Conservation (phyloP, 2,797 vertebrate genomes). For the Myripristis murdjan region DNA sequence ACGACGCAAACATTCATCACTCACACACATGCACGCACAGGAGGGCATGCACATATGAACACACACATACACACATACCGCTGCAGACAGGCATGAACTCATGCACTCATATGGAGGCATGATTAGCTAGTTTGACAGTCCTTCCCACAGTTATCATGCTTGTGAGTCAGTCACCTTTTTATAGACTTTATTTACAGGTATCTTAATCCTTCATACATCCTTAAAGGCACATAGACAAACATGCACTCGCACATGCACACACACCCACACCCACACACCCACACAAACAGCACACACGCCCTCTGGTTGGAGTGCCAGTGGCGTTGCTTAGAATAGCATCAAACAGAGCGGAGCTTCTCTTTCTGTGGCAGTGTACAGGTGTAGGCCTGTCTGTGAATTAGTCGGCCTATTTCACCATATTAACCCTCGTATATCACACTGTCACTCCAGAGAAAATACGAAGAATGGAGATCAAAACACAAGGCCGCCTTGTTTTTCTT, state of each 20-base stretch:
- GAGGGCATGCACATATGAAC: constrained; percentile 6
- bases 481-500: constrained; percentile 42
- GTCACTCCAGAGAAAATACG: constrained; percentile 69
- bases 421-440: constrained; percentile 75
- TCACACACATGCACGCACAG: constrained; percentile 19
- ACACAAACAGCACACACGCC: constrained; percentile 29
- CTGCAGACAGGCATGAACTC: constrained; percentile 10
- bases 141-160: constrained; percentile 41
- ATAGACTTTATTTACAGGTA: constrained; percentile 65
- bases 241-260: constrained; percentile 21
- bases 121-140: constrained; percentile 11
- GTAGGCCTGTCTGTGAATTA: constrained; percentile 68
- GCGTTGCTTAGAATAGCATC: constrained; percentile 76
- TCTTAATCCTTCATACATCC: constrained; percentile 18
- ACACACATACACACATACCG: constrained; percentile 2
- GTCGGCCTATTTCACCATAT: constrained; percentile 68
- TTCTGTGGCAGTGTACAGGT: constrained; percentile 62
- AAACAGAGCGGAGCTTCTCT: constrained; percentile 64
- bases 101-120: constrained; percentile 23
- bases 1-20: constrained; percentile 37
- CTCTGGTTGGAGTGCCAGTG: constrained; percentile 57
- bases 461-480: constrained; percentile 51
- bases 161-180: constrained; percentile 50
- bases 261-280: constrained; percentile 21
- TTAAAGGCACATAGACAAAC: background rate